Base-by-base conservation (phyloP, 1,140 invertebrate genomes). In the Papilio xuthus region DNA sequence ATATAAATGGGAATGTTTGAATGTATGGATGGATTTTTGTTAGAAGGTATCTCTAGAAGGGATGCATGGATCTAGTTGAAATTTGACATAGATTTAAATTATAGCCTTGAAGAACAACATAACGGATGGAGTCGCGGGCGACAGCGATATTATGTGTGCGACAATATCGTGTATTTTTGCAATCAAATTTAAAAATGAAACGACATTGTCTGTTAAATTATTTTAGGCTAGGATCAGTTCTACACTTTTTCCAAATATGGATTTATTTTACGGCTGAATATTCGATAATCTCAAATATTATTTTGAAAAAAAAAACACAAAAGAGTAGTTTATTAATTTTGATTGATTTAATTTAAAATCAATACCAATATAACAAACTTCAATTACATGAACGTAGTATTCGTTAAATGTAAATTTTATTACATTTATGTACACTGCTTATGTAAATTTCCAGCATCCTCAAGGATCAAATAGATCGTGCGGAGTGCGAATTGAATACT, bases 391-490 rank as follows among this genome's bases (percentile, higher is more conserved):
- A 69, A 4, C 2, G n/a, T 8, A 23, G 23, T 60, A 60, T 67
- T 26, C 42, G 50, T 73, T 73, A 26, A 73, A 73, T 67, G 60
- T 67, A 67, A 15, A 67, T 71, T 41, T 20, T 71, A 71, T 42
- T 28, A 50, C 26, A 50, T 41, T 44, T 44, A 50, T 28, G 23
- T 26, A n/a, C n/a, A n/a, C n/a, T n/a, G n/a, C n/a, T n/a, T 74
- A 74, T 74, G 72, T 47, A 32, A 60, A 75, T 53, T 37, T 75
- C 73, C 26, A 75, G 15, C 50, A 47, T 53, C 8, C 50, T 76
- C 74, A 76, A 63, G 74, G 74, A 76, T 76, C 20, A 42, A 42
- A 76, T 37, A 63, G 74, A 76, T 76, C 74, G 74, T 76, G 50
- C 23, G 74, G 4, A 42, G 26, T 76, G 74, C 32, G 73, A 20